Conservation (phyloP, 2,113 vertebrate genomes). For the Hiodon tergisus region DNA sequence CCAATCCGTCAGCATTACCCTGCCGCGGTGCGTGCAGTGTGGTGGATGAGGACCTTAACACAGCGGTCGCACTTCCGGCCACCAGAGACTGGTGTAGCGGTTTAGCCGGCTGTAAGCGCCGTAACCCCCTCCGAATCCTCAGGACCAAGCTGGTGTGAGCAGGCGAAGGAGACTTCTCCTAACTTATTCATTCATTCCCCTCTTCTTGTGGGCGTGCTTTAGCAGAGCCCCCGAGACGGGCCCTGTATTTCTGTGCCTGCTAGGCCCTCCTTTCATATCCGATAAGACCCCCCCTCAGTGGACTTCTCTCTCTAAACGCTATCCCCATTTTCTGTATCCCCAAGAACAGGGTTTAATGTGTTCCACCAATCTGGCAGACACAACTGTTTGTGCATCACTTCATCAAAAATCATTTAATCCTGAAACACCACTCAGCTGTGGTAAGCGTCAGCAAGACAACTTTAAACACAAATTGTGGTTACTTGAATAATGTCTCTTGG, state of each 20-base stretch:
- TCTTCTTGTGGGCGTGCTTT: conserved; percentile 1
- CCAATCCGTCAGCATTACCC: too few relatives aligned
- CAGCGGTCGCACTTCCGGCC: conserved; percentile 36
- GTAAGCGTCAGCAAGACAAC: too few relatives aligned
- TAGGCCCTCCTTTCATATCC: conserved; percentile 14
- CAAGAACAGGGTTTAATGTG: background rate
- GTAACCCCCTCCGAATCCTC: conserved; percentile 17
- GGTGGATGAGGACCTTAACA: conserved; percentile 36
- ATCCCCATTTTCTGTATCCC: background rate
- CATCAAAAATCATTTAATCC: background rate
- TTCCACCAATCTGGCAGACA: background rate
- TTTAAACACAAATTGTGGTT: too few relatives aligned
- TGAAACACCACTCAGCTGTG: too few relatives aligned
- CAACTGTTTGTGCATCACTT: background rate
- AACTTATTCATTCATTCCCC: conserved; percentile 9
- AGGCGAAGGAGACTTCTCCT: background rate
- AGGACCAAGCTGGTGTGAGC: conserved; percentile 1
- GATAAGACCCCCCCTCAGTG: conserved; percentile 15
- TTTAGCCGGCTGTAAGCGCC: conserved; percentile 28
- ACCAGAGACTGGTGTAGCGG: background rate
- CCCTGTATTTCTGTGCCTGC: background rate
- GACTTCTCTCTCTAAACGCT: background rate
- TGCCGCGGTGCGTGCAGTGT: too few relatives aligned
- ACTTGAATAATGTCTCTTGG: too few relatives aligned
- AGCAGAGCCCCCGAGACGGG: background rate